phyloP scores from a whole-genome alignment of 2,888 invertebrate species.

The Abscondita cerata region DNA sequence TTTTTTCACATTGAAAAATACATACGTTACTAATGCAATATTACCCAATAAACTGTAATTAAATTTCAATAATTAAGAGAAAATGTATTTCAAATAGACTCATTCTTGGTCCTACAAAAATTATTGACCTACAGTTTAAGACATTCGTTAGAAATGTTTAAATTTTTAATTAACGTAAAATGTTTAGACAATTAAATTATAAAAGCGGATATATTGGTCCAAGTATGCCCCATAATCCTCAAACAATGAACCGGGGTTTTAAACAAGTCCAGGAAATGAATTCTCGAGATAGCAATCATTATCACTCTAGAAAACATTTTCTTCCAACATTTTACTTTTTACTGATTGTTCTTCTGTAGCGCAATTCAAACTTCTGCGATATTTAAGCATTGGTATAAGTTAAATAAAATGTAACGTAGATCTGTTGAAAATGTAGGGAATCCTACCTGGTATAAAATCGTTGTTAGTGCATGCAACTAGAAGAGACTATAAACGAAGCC shows the following conservation, averaged over 20 bases:
- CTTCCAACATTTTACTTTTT: slow-evolving; percentile 12
- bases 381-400: not conserved
- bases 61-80: too few relatives aligned
- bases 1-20: too few relatives aligned
- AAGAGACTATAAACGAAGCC: slow-evolving; percentile 47
- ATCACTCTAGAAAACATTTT: slow-evolving; percentile 46
- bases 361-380: slow-evolving; percentile 11
- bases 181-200: slow-evolving; percentile 24
- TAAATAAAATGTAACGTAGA: slow-evolving; percentile 15
- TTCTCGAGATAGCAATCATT: slow-evolving; percentile 55
- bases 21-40: too few relatives aligned
- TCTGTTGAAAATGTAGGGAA: slow-evolving; percentile 10
- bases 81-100: too few relatives aligned
- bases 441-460: slow-evolving; percentile 41
- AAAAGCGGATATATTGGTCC: slow-evolving; percentile 23
- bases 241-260: slow-evolving; percentile 53
- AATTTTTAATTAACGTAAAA: slow-evolving; percentile 14
- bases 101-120: too few relatives aligned
- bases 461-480: slow-evolving; percentile 40
- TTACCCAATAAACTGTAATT: too few relatives aligned
- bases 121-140: too few relatives aligned
- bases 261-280: slow-evolving; percentile 56
- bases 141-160: too few relatives aligned
- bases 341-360: slow-evolving; percentile 10
- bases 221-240: slow-evolving; percentile 42